phyloP scores from a whole-genome alignment of 2,888 invertebrate species.

The Sarcophaga carnaria region DNA sequence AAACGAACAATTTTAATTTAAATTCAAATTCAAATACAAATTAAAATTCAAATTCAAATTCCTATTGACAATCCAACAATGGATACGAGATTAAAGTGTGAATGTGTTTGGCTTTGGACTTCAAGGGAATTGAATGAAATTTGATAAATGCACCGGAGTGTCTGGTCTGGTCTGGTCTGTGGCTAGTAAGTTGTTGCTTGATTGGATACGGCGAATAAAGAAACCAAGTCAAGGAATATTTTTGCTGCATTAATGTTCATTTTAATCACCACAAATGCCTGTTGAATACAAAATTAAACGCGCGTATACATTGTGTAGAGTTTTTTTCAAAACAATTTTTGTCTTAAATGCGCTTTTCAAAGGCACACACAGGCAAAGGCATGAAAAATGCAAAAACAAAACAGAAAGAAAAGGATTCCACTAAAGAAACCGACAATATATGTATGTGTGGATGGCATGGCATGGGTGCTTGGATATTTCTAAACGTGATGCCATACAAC shows the following conservation, averaged over 20 bases:
- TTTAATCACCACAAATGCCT: conserved; percentile 68
- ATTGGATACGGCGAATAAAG: neutral
- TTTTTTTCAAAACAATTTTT: conserved; percentile 39
- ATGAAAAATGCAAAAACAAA: neutral
- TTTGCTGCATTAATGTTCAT: conserved; percentile 60
- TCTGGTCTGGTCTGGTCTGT: conserved; percentile 35
- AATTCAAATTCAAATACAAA: conserved; percentile 36
- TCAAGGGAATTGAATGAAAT: conserved; percentile 28
- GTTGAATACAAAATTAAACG: conserved; percentile 59
- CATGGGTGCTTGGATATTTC: conserved; percentile 64
- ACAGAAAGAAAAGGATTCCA: conserved; percentile 53
- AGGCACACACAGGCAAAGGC: neutral
- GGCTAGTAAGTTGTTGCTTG: neutral
- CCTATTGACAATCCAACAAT: conserved; percentile 52
- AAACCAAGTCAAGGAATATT: conserved; percentile 52
- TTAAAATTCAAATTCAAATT: conserved; percentile 36
- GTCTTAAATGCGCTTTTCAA: conserved; percentile 31
- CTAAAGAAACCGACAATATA: conserved; percentile 68
- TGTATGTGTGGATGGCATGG: neutral
- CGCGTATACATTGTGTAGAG: neutral
- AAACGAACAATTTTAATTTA: conserved; percentile 41
- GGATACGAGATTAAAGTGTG: neutral
- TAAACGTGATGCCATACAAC: conserved; percentile 63
- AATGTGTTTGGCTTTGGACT: neutral
- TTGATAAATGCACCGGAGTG: conserved; percentile 67